Base-by-base conservation (phyloP, 2,113 vertebrate species). In the Etheostoma cragini region DNA sequence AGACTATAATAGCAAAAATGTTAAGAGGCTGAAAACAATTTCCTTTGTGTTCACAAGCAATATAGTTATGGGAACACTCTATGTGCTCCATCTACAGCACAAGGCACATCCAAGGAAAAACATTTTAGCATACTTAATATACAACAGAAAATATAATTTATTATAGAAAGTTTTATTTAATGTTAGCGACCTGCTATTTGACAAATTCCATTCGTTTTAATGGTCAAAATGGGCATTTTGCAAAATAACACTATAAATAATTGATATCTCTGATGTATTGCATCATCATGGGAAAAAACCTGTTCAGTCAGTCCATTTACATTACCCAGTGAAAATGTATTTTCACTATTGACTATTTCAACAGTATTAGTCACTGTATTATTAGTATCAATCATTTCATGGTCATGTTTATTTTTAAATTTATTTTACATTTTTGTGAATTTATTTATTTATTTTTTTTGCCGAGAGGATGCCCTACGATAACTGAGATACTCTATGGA, bases 131-230 rank as follows among this genome's bases (percentile, higher is more conserved):
- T 35, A 15, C 14, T 78, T 73, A 21, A 57, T 56, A 76, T 35
- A 52, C 65, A 62, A 52, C 42, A 15, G 5, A 30, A 71, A 76
- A 30, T 67, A 1, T 22, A 22, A 66, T 72, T 16, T 38, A 72
- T 50, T 67, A 62, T 72, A 54, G 62, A 54, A 33, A 79, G 21
- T 42, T 24, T 15, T 45, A 49, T 14, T 53, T 71, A 30, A 54
- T 80, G 13, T 14, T 58, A 38, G 33, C 30, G 22, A 22, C 5
- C 16, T 54, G 49, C 53, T 45, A 19, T 61, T 47, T 61, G 35
- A 60, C 58, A 53, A 53, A 72, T 72, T 63, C 21, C 8, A 49
- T 54, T 67, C 11, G 62, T 78, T 78, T 58, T 38, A 53, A 58
- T 71, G 47, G 26, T 19, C 63, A 72, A 22, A 19, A 7, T 22